phyloP scores from a whole-genome alignment of 2,797 vertebrate genomes.

The Fistularia commersonii region DNA sequence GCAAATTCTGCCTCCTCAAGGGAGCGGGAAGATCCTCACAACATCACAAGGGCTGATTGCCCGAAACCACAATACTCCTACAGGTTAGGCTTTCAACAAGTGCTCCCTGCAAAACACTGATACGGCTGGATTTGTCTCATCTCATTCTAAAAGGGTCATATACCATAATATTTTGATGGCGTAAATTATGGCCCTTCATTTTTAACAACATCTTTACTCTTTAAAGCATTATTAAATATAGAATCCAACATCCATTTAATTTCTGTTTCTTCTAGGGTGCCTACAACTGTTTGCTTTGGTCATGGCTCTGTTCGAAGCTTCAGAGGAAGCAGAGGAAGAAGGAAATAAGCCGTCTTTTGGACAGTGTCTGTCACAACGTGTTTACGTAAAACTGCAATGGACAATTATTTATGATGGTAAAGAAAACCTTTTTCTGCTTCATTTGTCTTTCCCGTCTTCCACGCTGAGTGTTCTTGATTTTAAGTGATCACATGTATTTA shows the following conservation, averaged over 20 bases:
- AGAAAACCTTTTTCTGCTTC: neutral
- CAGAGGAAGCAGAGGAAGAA: constrained; percentile 67
- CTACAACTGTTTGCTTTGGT: constrained; percentile 80
- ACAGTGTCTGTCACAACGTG: neutral
- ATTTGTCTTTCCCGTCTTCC: neutral
- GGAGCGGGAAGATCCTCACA: constrained; percentile 5
- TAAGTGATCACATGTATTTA: neutral
- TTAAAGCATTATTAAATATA: neutral
- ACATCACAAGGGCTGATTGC: constrained; percentile 3
- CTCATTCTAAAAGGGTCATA: too few relatives aligned
- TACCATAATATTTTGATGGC: too few relatives aligned
- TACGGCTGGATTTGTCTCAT: too few relatives aligned
- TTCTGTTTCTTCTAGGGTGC: constrained; percentile 70
- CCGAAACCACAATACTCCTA: constrained; percentile 66
- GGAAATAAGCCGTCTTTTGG: constrained; percentile 58
- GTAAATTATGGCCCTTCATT: too few relatives aligned
- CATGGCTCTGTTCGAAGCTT: constrained; percentile 81
- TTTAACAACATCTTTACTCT: constrained; percentile 1
- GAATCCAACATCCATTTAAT: neutral
- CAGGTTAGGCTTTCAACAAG: constrained; percentile 58
- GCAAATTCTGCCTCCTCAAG: neutral
- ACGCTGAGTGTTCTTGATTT: neutral
- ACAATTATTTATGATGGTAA: neutral
- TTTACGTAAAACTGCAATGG: neutral
- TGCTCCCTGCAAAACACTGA: neutral